Base-by-base conservation (phyloP, 2,797 vertebrate genomes). In the Champsocephalus esox region DNA sequence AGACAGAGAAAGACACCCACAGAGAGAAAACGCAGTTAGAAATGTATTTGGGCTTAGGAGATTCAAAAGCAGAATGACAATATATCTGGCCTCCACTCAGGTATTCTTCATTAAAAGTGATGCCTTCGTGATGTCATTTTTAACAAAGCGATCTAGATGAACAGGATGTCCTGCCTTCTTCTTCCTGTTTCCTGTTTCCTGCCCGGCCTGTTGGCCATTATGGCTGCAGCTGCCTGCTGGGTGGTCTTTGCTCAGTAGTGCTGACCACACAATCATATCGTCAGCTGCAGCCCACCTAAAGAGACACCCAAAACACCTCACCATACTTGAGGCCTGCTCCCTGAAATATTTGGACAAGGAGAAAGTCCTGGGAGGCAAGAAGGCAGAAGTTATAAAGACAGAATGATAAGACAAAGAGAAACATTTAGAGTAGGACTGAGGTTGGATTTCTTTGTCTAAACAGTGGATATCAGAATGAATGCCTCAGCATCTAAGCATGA, bases 121-220 rank as follows among this genome's bases (percentile, higher is more conserved):
- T 68, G 85, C 72, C 51, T 79, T 84, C 6, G 69, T 91, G 88
- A 90, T 91, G 88, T 90, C 83, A 88, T 56, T 82, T 69, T 70
- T 50, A 85, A 81, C 79, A 81, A 81, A 51, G 72, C 79, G 66
- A 74, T 81, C 77, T 84, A 85, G 89, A 91, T 85, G 91, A 88
- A 89, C 88, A 92, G 92, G 92, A 94, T 88, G 87, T 92, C 87
- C 91, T 93, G 91, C 87, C 89, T 89, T 91, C 89, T 88, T 85
- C 89, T 93, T 92, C 92, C 92, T 93, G 90, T 91, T 93, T 92
- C 91, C 92, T 89, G 86, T 85, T 93, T 93, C 91, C 91, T 90
- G 88, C 83, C 73, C 43, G 80, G 88, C 87, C 88, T 88, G 91
- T 72, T 82, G 90, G 89, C 80, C 92, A 87, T 84, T 87, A 86